Conservation (phyloP, 2,888 invertebrate species). For the Drosophila mimica region DNA sequence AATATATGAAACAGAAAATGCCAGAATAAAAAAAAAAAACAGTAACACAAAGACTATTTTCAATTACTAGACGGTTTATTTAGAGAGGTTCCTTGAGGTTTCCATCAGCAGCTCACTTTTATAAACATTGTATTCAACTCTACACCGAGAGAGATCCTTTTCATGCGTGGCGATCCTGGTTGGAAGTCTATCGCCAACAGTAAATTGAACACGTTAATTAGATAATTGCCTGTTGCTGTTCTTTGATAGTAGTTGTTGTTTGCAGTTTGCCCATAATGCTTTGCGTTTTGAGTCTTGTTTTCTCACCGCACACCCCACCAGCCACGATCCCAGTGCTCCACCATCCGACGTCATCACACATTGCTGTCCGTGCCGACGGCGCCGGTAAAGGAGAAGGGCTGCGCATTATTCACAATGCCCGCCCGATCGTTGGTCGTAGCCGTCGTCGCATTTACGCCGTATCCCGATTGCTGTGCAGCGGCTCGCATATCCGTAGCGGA, state of each 20-base stretch:
- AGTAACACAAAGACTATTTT: slow-evolving; percentile 42
- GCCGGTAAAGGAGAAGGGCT: slow-evolving; percentile 91
- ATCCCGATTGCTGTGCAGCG: slow-evolving; percentile 84
- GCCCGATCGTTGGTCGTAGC: slow-evolving; percentile 88
- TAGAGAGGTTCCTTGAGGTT: slow-evolving; percentile 47
- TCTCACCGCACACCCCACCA: slow-evolving; percentile 71
- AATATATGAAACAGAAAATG: slow-evolving; percentile 52
- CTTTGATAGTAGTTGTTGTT: slow-evolving; percentile 31
- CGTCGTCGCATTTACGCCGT: slow-evolving; percentile 70
- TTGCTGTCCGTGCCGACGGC: slow-evolving; percentile 89
- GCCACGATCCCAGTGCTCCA: slow-evolving; percentile 30
- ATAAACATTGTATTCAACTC: slow-evolving; percentile 38
- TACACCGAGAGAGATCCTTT: slow-evolving; percentile 48
- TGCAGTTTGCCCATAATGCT: slow-evolving; percentile 59
- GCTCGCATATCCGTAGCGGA: slow-evolving; percentile 92
- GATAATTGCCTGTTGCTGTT: slow-evolving; percentile 32
- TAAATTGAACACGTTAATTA: slow-evolving; percentile 66
- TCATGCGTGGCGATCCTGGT: slow-evolving; percentile 18
- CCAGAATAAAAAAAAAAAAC: slow-evolving; percentile 29
- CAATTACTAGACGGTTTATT: slow-evolving; percentile 45
- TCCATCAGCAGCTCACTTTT: slow-evolving; percentile 23
- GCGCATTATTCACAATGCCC: slow-evolving; percentile 92
- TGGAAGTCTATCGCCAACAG: slow-evolving; percentile 29
- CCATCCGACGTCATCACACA: slow-evolving; percentile 86
- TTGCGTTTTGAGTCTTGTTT: slow-evolving; percentile 75